Base-by-base conservation (phyloP, 2,888 invertebrate genomes). In the Seladonia tumulorum region DNA sequence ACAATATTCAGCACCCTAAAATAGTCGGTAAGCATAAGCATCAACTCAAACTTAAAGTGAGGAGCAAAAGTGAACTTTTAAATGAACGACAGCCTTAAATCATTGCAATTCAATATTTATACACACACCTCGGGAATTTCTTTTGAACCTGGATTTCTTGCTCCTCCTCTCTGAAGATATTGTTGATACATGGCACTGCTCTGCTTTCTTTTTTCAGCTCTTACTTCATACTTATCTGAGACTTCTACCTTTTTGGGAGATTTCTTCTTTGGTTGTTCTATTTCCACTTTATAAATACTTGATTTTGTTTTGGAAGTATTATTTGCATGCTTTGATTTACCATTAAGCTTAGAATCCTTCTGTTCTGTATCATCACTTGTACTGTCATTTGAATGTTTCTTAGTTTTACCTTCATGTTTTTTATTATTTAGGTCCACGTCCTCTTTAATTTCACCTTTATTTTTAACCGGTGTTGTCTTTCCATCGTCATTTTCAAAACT, bases 91-190 rank as follows among this genome's bases (percentile, higher is more conserved):
- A 12, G 0, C n/a, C 60, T 25, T 29, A 63, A 63, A 63, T 7
- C 12, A 57, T 57, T 16, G 8, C 8, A 29, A 63, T 18, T 29
- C 29, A 29, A 63, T 63, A 29, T 29, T 29, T 2, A 63, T 42
- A 42, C 25, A 79, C 70, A 42, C 95, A 98, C 98, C 96, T 97
- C 96, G 5, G 98, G 99, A 81, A 98, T 96, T 94, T 97, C 97
- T 94, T 98, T 99, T 10, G 97, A 95, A 10, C 99, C 99, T 39
- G 97, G 97, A 95, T 98, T 96, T 91, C 97, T 96, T 0, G 98
- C 98, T 22, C 97, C 98, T 81, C 97, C 96, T 91, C 98, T 96
- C 89, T 97, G 96, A 86, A 98, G 96, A 94, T 97, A 99, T 89
- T 97, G 97, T 88, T 97, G 96, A 94, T 98, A 99, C 42, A 97